Conservation (phyloP, 1,140 invertebrate genomes). For the Hylaeus volcanicus region DNA sequence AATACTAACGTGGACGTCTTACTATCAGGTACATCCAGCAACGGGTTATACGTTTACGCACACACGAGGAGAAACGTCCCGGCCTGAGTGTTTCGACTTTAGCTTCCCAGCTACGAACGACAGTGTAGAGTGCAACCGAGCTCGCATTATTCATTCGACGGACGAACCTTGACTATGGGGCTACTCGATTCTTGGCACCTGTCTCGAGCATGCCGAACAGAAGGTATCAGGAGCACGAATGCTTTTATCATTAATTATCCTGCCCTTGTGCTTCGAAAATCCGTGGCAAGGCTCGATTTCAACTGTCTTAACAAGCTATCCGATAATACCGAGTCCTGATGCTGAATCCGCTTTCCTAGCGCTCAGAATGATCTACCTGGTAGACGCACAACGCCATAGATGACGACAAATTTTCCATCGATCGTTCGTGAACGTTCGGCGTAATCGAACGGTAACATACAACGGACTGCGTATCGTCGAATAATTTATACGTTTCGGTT, state of each 20-base stretch:
- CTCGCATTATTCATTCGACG: slow-evolving; percentile 50
- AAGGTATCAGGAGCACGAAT: slow-evolving; percentile 41
- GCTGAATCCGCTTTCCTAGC: slow-evolving; percentile 15
- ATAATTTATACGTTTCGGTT: slow-evolving; percentile 32
- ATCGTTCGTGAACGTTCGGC: background rate
- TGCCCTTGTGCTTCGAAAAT: slow-evolving; percentile 37
- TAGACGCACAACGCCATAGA: background rate
- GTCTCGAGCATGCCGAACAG: slow-evolving; percentile 32
- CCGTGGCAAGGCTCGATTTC: slow-evolving; percentile 34
- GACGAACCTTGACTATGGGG: slow-evolving; percentile 14
- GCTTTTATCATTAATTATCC: slow-evolving; percentile 57
- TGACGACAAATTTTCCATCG: slow-evolving; percentile 25
- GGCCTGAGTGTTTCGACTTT: slow-evolving; percentile 4
- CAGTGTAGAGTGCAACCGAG: slow-evolving; percentile 8
- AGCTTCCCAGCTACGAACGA: slow-evolving; percentile 13
- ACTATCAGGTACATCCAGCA: background rate
- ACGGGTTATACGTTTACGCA: background rate
- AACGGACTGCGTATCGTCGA: background rate
- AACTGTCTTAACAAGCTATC: slow-evolving; percentile 50
- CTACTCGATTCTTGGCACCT: slow-evolving; percentile 47
- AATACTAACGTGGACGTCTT: background rate
- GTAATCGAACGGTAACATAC: background rate
- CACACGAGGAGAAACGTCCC: background rate
- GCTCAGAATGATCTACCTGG: no score
- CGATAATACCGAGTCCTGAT: slow-evolving; percentile 8